These are phyloP conservation scores for Andrena hattorfiana DNA, from an alignment of 2,888 invertebrate species.

Conservation along the genomic window DNA sequence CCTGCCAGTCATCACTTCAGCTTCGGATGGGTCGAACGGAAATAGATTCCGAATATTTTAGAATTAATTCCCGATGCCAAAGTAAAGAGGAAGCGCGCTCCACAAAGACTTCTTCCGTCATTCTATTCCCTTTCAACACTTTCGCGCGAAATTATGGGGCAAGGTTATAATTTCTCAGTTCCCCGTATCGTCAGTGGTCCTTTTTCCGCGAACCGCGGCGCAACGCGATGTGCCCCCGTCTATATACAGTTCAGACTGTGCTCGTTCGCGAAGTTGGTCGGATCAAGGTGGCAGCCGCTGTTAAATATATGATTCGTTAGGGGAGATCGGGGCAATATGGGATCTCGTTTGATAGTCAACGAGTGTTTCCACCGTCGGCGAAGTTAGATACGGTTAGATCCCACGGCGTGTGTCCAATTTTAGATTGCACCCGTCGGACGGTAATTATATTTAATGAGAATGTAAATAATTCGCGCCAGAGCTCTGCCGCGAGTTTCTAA, in stretches of 20 bases:
- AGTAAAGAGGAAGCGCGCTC: no score
- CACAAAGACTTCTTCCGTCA: no score
- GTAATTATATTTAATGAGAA: conserved; percentile 68
- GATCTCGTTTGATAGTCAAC: conserved; percentile 66
- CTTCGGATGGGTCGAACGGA: no score
- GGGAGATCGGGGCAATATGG: conserved; percentile 47
- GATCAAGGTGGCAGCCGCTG: conserved; percentile 16
- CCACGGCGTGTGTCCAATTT: conserved; percentile 64
- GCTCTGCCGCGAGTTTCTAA: background rate
- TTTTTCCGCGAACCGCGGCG: background rate
- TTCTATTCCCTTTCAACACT: no score
- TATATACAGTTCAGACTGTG: conserved; percentile 27
- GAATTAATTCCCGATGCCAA: no score
- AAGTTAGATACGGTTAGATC: conserved; percentile 70
- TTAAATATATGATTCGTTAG: conserved; percentile 63
- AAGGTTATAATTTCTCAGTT: no score
- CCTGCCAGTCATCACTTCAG: no score
- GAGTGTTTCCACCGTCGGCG: conserved; percentile 40
- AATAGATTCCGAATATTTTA: no score
- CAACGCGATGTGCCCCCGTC: conserved; percentile 25
- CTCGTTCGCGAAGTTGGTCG: conserved; percentile 7
- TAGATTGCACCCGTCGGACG: conserved; percentile 42
- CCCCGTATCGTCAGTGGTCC: background rate
- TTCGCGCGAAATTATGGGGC: no score
- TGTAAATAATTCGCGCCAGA: conserved; percentile 53